phyloP scores from a whole-genome alignment of 2,797 vertebrate species.

The Discoglossus pictus region DNA sequence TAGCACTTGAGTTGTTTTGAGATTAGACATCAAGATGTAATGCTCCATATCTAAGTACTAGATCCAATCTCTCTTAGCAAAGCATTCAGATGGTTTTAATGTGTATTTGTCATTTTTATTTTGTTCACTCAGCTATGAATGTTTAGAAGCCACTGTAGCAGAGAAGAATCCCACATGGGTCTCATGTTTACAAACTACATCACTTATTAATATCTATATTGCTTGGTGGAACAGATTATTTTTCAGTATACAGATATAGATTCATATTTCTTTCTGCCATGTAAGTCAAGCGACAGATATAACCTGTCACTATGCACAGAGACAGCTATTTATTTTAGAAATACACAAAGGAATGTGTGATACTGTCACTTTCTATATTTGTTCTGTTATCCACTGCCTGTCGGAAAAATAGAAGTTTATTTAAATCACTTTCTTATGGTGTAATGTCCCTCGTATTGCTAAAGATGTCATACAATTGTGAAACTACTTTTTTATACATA shows the following conservation, averaged over 20 bases:
- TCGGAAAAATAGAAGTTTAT: not conserved
- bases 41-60: too few species aligned
- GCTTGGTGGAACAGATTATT: conserved; percentile 8
- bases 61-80: too few species aligned
- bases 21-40: too few species aligned
- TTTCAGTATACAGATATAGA: conserved; percentile 27
- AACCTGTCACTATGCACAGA: conserved; percentile 7
- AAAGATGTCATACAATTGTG: too few species aligned
- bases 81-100: too few species aligned
- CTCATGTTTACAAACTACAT: conserved; percentile 24
- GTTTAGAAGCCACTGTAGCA: conserved; percentile 5
- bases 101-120: too few species aligned
- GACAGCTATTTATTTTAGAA: conserved; percentile 23
- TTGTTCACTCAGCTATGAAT: conserved; percentile 13
- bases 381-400: not conserved
- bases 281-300: conserved; percentile 8
- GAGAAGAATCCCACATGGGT: conserved; percentile 11
- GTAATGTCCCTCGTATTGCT: too few species aligned
- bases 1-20: too few species aligned
- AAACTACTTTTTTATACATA: too few species aligned
- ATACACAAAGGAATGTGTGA: conserved; percentile 2
- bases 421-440: not conserved
- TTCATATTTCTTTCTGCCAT: conserved; percentile 10
- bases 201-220: conserved; percentile 28
- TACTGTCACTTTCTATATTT: conserved; percentile 18